A percentile compares a stretch with the other conserved stretches of the same genome.
phyloP scores from a whole-genome alignment of 2,797 vertebrate species.

The Dryobates pubescens region DNA sequence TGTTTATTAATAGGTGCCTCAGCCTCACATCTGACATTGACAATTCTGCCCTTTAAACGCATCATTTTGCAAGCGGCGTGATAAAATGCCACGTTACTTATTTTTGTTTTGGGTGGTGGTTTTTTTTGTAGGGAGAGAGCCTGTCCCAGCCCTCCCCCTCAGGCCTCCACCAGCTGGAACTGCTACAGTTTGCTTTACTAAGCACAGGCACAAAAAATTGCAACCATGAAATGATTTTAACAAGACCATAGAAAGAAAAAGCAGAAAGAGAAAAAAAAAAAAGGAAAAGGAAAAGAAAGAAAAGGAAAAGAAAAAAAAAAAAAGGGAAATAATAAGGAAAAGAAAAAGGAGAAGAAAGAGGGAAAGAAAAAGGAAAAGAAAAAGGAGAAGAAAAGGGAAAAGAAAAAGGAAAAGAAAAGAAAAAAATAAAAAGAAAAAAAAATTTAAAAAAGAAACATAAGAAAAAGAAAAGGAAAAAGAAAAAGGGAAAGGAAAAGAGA shows the following conservation, averaged over 20 bases:
- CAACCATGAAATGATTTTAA: constrained; percentile 79
- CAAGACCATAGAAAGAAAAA: constrained; percentile 60
- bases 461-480: too few species aligned
- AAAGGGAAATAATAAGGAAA: too few species aligned
- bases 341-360: too few species aligned
- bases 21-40: constrained; percentile 71
- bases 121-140: neutral
- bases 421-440: too few species aligned
- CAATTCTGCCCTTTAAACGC: constrained; percentile 70
- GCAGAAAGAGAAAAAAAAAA: neutral
- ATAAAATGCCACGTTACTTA: constrained; percentile 39
- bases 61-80: constrained; percentile 68
- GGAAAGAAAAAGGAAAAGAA: too few species aligned
- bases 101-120: neutral
- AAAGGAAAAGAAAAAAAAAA: too few species aligned
- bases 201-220: constrained; percentile 74
- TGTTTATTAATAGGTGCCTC: constrained; percentile 75
- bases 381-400: too few species aligned
- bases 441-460: too few species aligned
- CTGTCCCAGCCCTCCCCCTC: constrained; percentile 43
- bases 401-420: too few species aligned
- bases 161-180: constrained; percentile 53
- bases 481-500: too few species aligned
- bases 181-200: constrained; percentile 62
- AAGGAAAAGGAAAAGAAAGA: too few species aligned